phyloP scores from a whole-genome alignment of 2,113 vertebrate genomes.

The Castor canadensis region DNA sequence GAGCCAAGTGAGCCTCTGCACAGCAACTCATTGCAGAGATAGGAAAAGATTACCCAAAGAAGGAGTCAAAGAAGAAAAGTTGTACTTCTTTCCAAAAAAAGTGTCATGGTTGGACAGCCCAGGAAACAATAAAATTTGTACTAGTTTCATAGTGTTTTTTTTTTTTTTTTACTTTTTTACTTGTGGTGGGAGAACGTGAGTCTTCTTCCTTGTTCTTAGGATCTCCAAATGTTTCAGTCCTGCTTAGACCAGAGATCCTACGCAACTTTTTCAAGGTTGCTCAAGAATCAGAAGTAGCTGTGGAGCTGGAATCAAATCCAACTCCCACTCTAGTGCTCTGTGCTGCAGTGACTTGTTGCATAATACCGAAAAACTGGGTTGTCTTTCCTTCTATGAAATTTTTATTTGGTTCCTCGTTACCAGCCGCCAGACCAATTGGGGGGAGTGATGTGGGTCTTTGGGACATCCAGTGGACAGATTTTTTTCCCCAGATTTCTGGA shows the following conservation, averaged over 20 bases:
- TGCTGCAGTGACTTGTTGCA: conserved; percentile 53
- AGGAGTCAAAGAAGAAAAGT: neutral
- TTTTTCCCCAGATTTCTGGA: conserved; percentile 51
- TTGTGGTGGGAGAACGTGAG: neutral
- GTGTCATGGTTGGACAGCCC: neutral
- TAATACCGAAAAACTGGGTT: conserved; percentile 49
- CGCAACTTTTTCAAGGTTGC: neutral
- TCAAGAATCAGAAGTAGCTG: neutral
- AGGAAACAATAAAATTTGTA: conserved; percentile 58
- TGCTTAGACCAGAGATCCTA: neutral
- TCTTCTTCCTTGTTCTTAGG: neutral
- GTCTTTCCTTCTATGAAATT: conserved; percentile 61
- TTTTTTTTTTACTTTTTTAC: neutral
- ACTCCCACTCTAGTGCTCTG: conserved; percentile 20
- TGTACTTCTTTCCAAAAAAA: conserved; percentile 23
- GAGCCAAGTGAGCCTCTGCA: neutral
- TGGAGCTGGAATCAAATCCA: neutral
- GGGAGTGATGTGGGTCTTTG: conserved; percentile 44
- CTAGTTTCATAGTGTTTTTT: conserved; percentile 50
- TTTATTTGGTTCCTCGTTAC: conserved; percentile 54
- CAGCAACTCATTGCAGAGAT: neutral
- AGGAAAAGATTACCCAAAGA: neutral
- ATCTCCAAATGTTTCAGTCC: neutral
- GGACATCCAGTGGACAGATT: conserved; percentile 16
- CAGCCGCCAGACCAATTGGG: conserved; percentile 6